A percentile compares a stretch with the other conserved stretches of the same genome.
Conservation (phyloP, 2,888 invertebrate species). For the Caenorhabditis sp. region DNA sequence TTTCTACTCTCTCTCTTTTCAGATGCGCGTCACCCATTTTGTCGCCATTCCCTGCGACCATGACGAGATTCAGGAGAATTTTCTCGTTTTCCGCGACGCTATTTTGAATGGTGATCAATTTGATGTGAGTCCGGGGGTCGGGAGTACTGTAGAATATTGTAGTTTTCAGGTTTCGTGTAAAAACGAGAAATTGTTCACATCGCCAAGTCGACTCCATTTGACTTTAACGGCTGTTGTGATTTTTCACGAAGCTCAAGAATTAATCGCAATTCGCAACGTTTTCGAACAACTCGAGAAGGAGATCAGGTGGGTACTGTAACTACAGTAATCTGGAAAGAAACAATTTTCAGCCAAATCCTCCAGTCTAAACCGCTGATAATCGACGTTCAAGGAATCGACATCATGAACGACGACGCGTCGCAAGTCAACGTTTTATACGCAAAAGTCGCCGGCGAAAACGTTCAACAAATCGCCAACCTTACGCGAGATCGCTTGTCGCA, state of each 20-base stretch:
- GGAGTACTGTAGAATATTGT: not conserved
- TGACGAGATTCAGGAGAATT: slow-evolving; percentile 25
- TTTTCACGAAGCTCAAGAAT: slow-evolving; percentile 29
- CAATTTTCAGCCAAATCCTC: slow-evolving; percentile 19
- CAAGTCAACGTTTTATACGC: slow-evolving; percentile 43
- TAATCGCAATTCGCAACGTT: slow-evolving; percentile 3
- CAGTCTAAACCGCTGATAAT: slow-evolving; percentile 6
- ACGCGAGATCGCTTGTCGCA: slow-evolving; percentile 16
- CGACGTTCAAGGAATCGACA: slow-evolving; percentile 39
- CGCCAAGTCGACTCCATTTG: slow-evolving; percentile 35
- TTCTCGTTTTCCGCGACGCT: slow-evolving; percentile 23
- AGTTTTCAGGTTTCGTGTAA: slow-evolving; percentile 30
- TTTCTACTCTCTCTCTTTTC: too few species aligned
- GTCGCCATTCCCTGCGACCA: slow-evolving; percentile 39
- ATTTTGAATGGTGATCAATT: slow-evolving; percentile 17
- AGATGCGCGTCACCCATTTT: slow-evolving; percentile 43
- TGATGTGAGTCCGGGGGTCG: slow-evolving; percentile 10
- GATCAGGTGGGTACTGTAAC: slow-evolving; percentile 21
- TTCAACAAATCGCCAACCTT: slow-evolving; percentile 36
- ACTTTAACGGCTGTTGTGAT: slow-evolving; percentile 33
- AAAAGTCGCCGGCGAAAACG: slow-evolving; percentile 29
- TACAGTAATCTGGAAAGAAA: too few species aligned
- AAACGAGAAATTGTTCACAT: slow-evolving; percentile 33
- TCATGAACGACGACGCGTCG: slow-evolving; percentile 53
- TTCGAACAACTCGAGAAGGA: slow-evolving; percentile 18